A percentile compares a stretch with the other conserved stretches of the same genome.
These are phyloP conservation scores for Hypsopygia costalis DNA, from an alignment of 2,888 invertebrate species.

Conservation along the genomic window DNA sequence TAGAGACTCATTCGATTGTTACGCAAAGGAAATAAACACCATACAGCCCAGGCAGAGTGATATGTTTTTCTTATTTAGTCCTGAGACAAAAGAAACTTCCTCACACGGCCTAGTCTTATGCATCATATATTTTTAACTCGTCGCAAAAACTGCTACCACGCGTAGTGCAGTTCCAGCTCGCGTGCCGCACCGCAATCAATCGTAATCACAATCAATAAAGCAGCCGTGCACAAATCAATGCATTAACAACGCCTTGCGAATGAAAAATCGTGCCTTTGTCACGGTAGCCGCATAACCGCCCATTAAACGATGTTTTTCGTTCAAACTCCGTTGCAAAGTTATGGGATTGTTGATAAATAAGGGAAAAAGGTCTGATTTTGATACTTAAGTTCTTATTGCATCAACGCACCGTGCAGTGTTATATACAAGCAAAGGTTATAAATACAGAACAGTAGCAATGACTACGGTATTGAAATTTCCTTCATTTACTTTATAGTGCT, in stretches of 20 bases:
- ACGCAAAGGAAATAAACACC: neutral
- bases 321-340: neutral
- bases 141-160: neutral
- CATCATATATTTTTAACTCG: neutral
- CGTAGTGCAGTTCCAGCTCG: slow-evolving; percentile 31
- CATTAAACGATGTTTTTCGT: slow-evolving; percentile 11
- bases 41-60: no score
- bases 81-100: neutral
- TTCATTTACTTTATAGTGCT: no score
- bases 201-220: slow-evolving; percentile 67
- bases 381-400: no score
- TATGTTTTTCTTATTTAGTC: neutral
- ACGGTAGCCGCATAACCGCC: slow-evolving; percentile 19
- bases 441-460: no score
- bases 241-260: slow-evolving; percentile 46
- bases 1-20: neutral
- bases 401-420: no score
- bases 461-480: no score
- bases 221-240: slow-evolving; percentile 70
- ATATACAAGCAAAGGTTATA: no score
- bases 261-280: slow-evolving; percentile 44
- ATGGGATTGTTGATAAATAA: neutral
- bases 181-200: slow-evolving; percentile 63
- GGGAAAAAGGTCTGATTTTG: neutral
- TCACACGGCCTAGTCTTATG: neutral